Evolutionary conservation across 2,797 vertebrate genomes (phyloP).

Genomic region (Melanogrammus aeglefinus): DNA sequence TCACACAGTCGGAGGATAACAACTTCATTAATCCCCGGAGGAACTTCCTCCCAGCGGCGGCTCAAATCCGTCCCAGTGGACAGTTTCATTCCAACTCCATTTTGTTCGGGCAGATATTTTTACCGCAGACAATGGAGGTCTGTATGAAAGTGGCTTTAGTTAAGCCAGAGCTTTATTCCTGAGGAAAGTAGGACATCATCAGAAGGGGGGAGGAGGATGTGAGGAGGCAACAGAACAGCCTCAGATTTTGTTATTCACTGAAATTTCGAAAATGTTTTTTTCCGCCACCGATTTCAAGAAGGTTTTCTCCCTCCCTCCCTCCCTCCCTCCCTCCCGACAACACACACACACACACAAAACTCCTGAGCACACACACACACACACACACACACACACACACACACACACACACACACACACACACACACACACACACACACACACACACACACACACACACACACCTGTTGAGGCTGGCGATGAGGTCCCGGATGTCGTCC

Average conservation of each 20-base stretch:
- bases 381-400: neutral
- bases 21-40: too few relatives aligned
- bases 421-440: constrained; percentile 55
- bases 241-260: neutral
- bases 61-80: neutral
- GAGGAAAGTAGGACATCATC: neutral
- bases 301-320: neutral
- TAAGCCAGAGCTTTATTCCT: neutral
- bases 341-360: neutral
- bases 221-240: neutral
- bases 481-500: constrained; percentile 86
- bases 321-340: too few relatives aligned
- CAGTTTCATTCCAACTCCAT: neutral
- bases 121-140: neutral
- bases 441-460: constrained; percentile 3
- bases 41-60: neutral
- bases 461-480: constrained; percentile 88
- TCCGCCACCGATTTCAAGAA: neutral
- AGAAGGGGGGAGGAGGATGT: neutral
- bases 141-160: neutral
- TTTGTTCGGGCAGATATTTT: neutral
- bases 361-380: neutral
- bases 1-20: neutral
- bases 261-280: neutral
- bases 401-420: constrained; percentile 54